Evolutionary conservation across 2,888 invertebrate species (phyloP).

Genomic region (Drosophila macrospina): DNA sequence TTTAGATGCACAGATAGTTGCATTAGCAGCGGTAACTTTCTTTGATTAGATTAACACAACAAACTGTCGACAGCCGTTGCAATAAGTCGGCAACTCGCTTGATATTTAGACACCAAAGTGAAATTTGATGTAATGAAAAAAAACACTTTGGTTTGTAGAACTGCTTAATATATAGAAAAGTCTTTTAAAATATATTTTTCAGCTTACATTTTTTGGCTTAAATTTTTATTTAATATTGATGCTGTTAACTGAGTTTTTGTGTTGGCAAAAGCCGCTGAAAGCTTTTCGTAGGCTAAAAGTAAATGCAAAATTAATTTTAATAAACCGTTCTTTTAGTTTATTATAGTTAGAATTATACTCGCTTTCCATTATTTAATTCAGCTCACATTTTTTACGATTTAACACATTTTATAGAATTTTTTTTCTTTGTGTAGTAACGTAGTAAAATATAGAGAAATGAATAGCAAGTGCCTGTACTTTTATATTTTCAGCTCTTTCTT

Average conservation of each 20-base stretch:
- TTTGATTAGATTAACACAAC: conserved; percentile 69
- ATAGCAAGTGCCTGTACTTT: too few relatives aligned
- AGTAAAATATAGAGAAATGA: too few relatives aligned
- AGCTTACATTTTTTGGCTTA: not conserved
- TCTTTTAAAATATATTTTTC: not conserved
- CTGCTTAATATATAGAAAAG: not conserved
- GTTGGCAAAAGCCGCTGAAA: not conserved
- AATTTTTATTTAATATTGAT: too few relatives aligned
- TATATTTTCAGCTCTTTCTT: too few relatives aligned
- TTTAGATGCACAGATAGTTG: conserved; percentile 53
- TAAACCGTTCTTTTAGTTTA: too few relatives aligned
- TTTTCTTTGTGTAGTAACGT: too few relatives aligned
- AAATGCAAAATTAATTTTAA: not conserved
- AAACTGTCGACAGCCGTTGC: not conserved
- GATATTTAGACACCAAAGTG: conserved; percentile 20
- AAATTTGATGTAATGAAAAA: conserved; percentile 6
- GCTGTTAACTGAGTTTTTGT: not conserved
- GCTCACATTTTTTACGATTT: too few relatives aligned
- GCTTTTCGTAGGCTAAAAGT: not conserved
- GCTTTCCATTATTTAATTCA: too few relatives aligned
- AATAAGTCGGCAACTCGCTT: conserved; percentile 35
- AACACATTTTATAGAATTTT: too few relatives aligned
- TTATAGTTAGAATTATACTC: too few relatives aligned
- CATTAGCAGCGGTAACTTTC: conserved; percentile 65
- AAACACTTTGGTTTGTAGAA: conserved; percentile 5